Evolutionary conservation across 2,797 vertebrate species (phyloP).

Genomic region (Hydrocynus forskahlii): DNA sequence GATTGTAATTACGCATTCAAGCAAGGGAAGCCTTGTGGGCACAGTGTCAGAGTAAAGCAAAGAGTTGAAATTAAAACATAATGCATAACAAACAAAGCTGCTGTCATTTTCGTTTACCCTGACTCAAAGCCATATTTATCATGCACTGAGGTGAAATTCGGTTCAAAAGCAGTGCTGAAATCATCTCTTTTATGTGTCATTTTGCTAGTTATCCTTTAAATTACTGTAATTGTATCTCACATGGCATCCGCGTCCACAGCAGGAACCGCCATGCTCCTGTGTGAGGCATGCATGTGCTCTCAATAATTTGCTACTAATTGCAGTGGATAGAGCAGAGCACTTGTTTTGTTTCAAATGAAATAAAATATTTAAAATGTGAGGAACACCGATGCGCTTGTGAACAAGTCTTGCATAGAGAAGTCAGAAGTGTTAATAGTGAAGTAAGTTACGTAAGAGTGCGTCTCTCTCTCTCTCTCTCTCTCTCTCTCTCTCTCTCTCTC

Average conservation of each 20-base stretch:
- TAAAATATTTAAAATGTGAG: too few species aligned
- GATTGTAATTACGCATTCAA: slow-evolving; percentile 41
- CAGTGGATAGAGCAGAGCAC: not conserved
- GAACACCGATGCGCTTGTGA: too few species aligned
- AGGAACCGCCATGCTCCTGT: not conserved
- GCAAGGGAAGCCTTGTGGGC: slow-evolving; percentile 38
- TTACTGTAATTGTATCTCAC: not conserved
- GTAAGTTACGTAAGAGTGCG: not conserved
- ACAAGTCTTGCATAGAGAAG: not conserved
- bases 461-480: too few species aligned
- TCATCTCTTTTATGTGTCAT: slow-evolving; percentile 10
- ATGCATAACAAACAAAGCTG: slow-evolving; percentile 34
- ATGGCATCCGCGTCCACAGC: not conserved
- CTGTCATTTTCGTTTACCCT: slow-evolving; percentile 34
- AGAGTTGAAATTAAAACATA: slow-evolving; percentile 40
- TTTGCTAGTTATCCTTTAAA: slow-evolving; percentile 8
- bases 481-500: too few species aligned
- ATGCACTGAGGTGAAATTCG: slow-evolving; percentile 1
- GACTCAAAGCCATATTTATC: slow-evolving; percentile 19
- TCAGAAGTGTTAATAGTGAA: too few species aligned
- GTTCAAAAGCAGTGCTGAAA: slow-evolving; percentile 5
- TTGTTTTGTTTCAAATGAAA: slow-evolving; percentile 10
- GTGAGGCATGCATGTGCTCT: not conserved
- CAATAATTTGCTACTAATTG: slow-evolving; percentile 1
- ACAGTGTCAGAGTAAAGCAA: slow-evolving; percentile 44